Conservation (phyloP, 2,113 vertebrate species). For the pig (Sus scrofa) region DNA sequence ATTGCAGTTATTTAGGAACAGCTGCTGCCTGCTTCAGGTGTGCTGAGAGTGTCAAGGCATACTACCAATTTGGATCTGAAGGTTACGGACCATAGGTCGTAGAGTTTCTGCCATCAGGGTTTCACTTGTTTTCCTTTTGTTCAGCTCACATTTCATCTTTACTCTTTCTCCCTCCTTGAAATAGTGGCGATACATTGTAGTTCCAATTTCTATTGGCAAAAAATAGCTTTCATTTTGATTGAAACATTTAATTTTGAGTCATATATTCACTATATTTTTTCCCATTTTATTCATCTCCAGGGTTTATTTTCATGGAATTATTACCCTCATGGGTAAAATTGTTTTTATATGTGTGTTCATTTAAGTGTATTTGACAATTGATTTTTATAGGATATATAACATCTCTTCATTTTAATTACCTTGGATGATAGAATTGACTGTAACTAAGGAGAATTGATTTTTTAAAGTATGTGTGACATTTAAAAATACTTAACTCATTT, state of each 20-base stretch:
- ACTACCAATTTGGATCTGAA: slow-evolving; percentile 74
- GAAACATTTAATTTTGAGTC: slow-evolving; percentile 68
- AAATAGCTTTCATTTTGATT: slow-evolving; percentile 48
- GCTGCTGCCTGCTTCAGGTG: slow-evolving; percentile 84
- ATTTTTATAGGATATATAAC: background rate
- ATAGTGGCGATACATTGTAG: slow-evolving; percentile 57
- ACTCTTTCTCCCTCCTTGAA: slow-evolving; percentile 52
- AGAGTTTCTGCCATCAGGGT: slow-evolving; percentile 67
- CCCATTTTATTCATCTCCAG: slow-evolving; percentile 23
- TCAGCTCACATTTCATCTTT: slow-evolving; percentile 41
- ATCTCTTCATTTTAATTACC: background rate
- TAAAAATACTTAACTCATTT: background rate
- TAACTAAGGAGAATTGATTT: background rate
- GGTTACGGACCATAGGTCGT: slow-evolving; percentile 69
- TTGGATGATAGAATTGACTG: background rate
- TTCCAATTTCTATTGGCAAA: slow-evolving; percentile 77
- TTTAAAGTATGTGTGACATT: background rate
- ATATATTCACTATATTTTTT: background rate
- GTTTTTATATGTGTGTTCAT: background rate
- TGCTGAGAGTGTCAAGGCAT: slow-evolving; percentile 80
- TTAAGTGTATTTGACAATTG: background rate
- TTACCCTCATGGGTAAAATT: slow-evolving; percentile 34
- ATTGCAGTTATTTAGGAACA: slow-evolving; percentile 87
- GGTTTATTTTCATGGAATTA: slow-evolving; percentile 52
- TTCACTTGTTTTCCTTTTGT: slow-evolving; percentile 76